These are phyloP conservation scores for Poeciliopsis paucimaculata DNA, from an alignment of 2,797 vertebrate genomes.

Conservation along the genomic window DNA sequence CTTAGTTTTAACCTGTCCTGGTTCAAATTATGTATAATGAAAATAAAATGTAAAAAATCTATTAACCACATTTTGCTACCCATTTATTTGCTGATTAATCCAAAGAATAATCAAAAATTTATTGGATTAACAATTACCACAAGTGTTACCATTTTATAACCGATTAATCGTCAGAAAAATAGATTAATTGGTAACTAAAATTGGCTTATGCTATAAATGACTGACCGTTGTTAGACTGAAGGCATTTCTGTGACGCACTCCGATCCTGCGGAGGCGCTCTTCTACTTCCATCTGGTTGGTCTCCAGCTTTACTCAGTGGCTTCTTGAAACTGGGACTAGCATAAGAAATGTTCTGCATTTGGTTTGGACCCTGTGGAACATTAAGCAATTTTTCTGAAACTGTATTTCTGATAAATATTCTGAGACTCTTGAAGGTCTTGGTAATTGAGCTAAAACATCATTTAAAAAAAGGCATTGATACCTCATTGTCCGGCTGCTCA, in stretches of 20 bases:
- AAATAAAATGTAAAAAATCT: too few species aligned
- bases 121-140: too few species aligned
- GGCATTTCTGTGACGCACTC: conserved; percentile 58
- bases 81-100: too few species aligned
- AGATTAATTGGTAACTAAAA: too few species aligned
- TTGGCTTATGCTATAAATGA: not conserved
- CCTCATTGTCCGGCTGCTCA: conserved; percentile 29
- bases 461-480: not conserved
- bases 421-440: not conserved
- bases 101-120: too few species aligned
- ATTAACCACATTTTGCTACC: too few species aligned
- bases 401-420: not conserved
- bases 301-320: conserved; percentile 27
- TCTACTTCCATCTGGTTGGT: not conserved
- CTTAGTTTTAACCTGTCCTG: too few species aligned
- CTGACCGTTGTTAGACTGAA: conserved; percentile 29
- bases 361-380: conserved; percentile 25
- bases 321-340: conserved; percentile 60
- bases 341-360: not conserved
- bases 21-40: too few species aligned
- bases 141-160: too few species aligned
- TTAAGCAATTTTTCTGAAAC: not conserved
- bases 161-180: too few species aligned
- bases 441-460: not conserved
- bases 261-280: conserved; percentile 55